Percentiles rank a stretch among this genome's conserved stretches.
These are phyloP conservation scores for Caranx ignobilis DNA, from an alignment of 2,113 vertebrate genomes.

Conservation along the genomic window DNA sequence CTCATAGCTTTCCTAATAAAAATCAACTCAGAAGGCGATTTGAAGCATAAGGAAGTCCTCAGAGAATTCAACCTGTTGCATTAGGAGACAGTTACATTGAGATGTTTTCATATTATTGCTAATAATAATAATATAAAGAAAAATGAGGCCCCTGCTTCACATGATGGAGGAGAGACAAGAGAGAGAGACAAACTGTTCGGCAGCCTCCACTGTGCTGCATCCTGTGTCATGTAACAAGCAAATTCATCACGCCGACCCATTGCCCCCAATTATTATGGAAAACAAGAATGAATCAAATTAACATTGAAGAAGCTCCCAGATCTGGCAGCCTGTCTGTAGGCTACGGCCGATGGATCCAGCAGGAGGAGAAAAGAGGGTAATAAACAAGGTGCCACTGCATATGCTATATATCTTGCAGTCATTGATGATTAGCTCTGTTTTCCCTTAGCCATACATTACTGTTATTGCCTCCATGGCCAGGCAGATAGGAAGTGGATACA, in stretches of 20 bases:
- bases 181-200: constrained; percentile 53
- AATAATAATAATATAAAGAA: constrained; percentile 13
- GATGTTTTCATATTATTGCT: constrained; percentile 29
- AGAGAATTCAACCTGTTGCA: constrained; percentile 50
- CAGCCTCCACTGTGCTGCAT: constrained; percentile 54
- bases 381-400: constrained; percentile 83
- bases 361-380: constrained; percentile 69
- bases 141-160: constrained; percentile 22
- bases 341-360: constrained; percentile 64
- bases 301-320: constrained; percentile 76
- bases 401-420: constrained; percentile 86
- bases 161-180: constrained; percentile 41
- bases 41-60: constrained; percentile 8
- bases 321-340: constrained; percentile 61
- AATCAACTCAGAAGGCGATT: constrained; percentile 46
- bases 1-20: constrained; percentile 28
- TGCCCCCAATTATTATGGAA: constrained; percentile 85
- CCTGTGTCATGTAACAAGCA: constrained; percentile 78
- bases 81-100: neutral
- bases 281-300: constrained; percentile 84
- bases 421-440: constrained; percentile 86
- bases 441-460: constrained; percentile 86
- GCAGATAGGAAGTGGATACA: constrained; percentile 83
- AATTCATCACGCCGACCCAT: constrained; percentile 80
- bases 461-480: constrained; percentile 82